phyloP scores from a whole-genome alignment of 2,797 vertebrate genomes.

The Tragopan temminckii region DNA sequence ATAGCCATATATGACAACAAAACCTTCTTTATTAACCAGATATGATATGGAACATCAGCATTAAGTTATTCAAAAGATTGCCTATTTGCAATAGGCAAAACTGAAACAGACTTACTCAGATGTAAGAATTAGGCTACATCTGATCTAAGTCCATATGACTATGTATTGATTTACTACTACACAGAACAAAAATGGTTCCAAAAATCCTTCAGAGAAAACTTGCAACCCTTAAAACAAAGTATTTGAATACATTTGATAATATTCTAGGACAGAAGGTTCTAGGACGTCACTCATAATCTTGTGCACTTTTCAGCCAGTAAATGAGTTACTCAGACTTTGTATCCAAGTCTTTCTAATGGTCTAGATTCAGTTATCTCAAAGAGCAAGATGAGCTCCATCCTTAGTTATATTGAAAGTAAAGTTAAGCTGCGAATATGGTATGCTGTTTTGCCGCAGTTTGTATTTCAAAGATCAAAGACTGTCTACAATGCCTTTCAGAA shows the following conservation, averaged over 20 bases:
- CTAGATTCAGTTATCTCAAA: not conserved
- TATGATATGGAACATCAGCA: not conserved
- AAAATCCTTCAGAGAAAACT: not conserved
- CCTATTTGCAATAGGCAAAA: not conserved
- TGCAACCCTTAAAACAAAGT: not conserved
- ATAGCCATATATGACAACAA: fast-evolving
- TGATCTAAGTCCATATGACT: not conserved
- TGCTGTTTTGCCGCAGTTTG: not conserved
- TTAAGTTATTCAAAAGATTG: not conserved
- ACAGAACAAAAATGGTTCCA: not conserved
- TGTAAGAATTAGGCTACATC: not conserved
- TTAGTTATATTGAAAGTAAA: not conserved
- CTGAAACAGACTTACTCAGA: not conserved
- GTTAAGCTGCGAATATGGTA: not conserved
- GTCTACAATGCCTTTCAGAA: not conserved
- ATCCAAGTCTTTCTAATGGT: not conserved
- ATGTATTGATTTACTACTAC: not conserved
- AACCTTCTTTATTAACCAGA: not conserved
- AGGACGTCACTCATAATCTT: not conserved
- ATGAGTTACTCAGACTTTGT: not conserved
- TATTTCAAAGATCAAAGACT: not conserved
- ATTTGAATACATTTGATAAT: not conserved
- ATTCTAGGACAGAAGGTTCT: not conserved
- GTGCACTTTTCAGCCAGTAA: not conserved
- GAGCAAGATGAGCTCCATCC: not conserved